Percentiles rank a stretch among this genome's conserved stretches.
phyloP scores from a whole-genome alignment of 2,113 vertebrate species.

The Eupsittula cactorum region DNA sequence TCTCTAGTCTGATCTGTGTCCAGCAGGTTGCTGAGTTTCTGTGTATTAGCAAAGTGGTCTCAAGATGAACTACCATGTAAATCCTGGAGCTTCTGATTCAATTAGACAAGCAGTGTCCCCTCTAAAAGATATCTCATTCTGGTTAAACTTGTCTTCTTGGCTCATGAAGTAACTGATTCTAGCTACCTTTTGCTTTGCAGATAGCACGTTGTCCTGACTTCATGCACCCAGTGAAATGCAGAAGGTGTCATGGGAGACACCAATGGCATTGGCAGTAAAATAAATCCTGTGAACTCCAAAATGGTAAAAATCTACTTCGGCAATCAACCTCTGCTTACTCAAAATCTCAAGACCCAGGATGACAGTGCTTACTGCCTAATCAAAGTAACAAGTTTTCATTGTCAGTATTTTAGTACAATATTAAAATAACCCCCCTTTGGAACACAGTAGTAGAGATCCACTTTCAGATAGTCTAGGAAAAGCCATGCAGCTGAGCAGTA shows the following conservation, averaged over 20 bases:
- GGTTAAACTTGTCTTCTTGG: background rate
- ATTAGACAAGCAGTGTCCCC: background rate
- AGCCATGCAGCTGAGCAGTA: slow-evolving; percentile 31
- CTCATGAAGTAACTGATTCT: background rate
- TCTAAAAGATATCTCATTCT: background rate
- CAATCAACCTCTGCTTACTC: background rate
- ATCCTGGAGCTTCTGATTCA: background rate
- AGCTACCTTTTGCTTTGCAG: background rate
- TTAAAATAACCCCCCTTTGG: slow-evolving; percentile 29
- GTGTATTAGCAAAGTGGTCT: background rate
- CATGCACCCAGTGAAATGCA: background rate
- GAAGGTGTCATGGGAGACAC: background rate
- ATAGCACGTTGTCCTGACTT: background rate
- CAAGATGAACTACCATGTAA: background rate
- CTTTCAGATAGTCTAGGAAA: slow-evolving; percentile 46
- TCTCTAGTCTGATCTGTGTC: background rate
- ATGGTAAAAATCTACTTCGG: background rate
- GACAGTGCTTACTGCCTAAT: background rate
- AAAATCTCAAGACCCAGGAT: background rate
- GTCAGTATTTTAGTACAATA: background rate
- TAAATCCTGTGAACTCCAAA: background rate
- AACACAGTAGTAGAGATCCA: background rate
- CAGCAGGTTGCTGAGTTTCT: background rate
- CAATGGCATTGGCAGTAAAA: background rate
- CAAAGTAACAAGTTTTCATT: background rate